Base-by-base conservation (phyloP, 1,140 invertebrate species). In the Pseudoatta argentina region DNA sequence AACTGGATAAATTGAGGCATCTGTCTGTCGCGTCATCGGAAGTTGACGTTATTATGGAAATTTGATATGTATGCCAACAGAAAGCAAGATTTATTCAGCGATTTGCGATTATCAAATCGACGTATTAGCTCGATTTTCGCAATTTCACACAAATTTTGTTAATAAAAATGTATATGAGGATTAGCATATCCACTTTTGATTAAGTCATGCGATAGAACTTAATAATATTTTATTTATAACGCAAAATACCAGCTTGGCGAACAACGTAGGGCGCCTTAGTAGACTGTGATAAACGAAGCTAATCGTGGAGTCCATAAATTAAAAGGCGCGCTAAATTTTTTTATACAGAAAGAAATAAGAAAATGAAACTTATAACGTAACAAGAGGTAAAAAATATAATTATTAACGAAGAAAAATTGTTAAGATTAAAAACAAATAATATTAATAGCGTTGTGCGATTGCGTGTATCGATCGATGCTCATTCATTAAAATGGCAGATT, bases 171-270 rank as follows among this genome's bases (percentile, higher is more conserved):
- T n/a, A 6, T 48, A 34, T 51, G 30, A 48, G 24, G 7, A 55
- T 21, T n/a, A 10, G 10, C n/a, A 12, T 48, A 73, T 82, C 4
- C 7, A 24, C 10, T 24, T 27, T 57, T 82, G 66, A 72, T 82
- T 72, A 72, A n/a, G 78, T 72, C 78, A 59, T 51, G 66, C 34
- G 66, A 82, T 44, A 82, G 64, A 79, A 55, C n/a, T 55, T 69
- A 27, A 16, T 24, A 30, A 30, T 39, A 69, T 71, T 55, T 71
- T 14, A 16, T 71, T 24, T 69, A 69, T 79, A 69, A 51, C 18
- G n/a, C 16, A 39, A n/a, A 51, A 30, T 30, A 21, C 24, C 7
- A 77, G 5, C 30, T 44, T 63, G 39, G 24, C 57, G 21, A 78
- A 30, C 5, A 66, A 66, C 16, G 44, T 63, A 16, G 5, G 18